phyloP scores from a whole-genome alignment of 2,113 vertebrate species.

The Seriola aureovittata region DNA sequence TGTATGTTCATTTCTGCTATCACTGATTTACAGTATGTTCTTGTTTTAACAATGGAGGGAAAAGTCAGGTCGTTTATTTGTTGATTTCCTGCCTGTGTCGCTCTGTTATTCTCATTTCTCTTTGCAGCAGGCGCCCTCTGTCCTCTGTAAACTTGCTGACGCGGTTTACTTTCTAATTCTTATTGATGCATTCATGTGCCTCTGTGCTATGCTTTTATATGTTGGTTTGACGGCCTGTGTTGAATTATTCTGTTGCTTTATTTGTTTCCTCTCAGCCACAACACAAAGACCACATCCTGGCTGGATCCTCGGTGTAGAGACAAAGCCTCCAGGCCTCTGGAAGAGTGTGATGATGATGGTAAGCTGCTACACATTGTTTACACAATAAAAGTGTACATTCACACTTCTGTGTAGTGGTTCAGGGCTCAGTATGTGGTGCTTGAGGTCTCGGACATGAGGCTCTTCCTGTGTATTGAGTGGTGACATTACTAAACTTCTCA shows the following conservation, averaged over 20 bases:
- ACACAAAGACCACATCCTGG: constrained; percentile 99
- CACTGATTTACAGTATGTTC: constrained; percentile 65
- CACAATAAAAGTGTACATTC: background rate
- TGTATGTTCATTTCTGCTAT: constrained; percentile 76
- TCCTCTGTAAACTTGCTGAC: constrained; percentile 72
- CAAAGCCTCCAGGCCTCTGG: constrained; percentile 94
- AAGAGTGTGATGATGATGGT: constrained; percentile 99
- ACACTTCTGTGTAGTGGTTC: constrained; percentile 25
- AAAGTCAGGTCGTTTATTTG: constrained; percentile 45
- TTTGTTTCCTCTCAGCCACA: constrained; percentile 89
- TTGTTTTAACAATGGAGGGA: constrained; percentile 56
- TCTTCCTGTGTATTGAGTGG: constrained; percentile 8
- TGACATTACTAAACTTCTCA: background rate
- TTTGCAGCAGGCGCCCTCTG: constrained; percentile 51
- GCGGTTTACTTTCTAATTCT: constrained; percentile 56
- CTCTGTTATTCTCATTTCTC: constrained; percentile 43
- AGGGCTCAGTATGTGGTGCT: constrained; percentile 35
- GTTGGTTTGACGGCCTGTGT: constrained; percentile 39
- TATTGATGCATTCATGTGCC: constrained; percentile 50
- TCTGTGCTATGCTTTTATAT: constrained; percentile 57
- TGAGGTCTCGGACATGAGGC: constrained; percentile 12
- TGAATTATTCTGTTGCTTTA: constrained; percentile 54
- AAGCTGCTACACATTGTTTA: constrained; percentile 74
- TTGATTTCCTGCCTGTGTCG: constrained; percentile 35
- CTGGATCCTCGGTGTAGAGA: constrained; percentile 97